These are phyloP conservation scores for Rhimphoctona megacephalus DNA, from an alignment of 2,888 invertebrate species.

Conservation along the genomic window DNA sequence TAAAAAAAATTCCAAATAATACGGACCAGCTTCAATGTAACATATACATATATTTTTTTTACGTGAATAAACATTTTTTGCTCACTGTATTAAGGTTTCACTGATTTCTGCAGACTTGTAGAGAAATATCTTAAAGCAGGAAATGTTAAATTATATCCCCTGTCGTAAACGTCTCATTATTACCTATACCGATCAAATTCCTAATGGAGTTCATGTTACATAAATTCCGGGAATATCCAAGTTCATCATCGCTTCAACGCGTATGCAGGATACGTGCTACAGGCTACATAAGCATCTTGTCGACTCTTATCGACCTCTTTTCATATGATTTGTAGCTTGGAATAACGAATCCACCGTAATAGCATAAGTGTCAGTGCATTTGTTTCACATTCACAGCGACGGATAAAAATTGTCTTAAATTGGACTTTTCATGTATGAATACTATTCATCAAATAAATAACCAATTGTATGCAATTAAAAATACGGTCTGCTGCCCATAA, in stretches of 20 bases:
- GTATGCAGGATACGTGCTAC: constrained; percentile 4
- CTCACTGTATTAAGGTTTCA: not conserved
- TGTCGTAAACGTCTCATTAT: not conserved
- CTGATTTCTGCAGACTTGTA: not conserved
- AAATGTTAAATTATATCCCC: constrained; percentile 12
- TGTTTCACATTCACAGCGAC: not conserved
- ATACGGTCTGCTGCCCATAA: not conserved
- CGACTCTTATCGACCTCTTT: constrained; percentile 1
- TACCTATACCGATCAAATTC: constrained; percentile 8
- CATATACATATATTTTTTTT: not conserved
- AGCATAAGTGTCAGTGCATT: not conserved
- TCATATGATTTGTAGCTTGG: constrained; percentile 26
- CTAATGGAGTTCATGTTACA: constrained; percentile 35
- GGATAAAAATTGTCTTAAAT: not conserved
- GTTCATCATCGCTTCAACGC: constrained; percentile 28
- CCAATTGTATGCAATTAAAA: not conserved
- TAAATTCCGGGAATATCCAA: constrained; percentile 29
- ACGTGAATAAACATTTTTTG: not conserved
- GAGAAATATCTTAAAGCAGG: not conserved
- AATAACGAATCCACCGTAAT: constrained; percentile 13
- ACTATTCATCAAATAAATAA: not conserved
- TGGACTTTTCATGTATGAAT: not conserved
- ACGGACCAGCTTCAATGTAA: too few species aligned
- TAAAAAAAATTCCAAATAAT: too few species aligned
- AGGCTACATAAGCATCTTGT: not conserved